Conservation (phyloP, 2,888 invertebrate genomes). For the Drosophila incognita region DNA sequence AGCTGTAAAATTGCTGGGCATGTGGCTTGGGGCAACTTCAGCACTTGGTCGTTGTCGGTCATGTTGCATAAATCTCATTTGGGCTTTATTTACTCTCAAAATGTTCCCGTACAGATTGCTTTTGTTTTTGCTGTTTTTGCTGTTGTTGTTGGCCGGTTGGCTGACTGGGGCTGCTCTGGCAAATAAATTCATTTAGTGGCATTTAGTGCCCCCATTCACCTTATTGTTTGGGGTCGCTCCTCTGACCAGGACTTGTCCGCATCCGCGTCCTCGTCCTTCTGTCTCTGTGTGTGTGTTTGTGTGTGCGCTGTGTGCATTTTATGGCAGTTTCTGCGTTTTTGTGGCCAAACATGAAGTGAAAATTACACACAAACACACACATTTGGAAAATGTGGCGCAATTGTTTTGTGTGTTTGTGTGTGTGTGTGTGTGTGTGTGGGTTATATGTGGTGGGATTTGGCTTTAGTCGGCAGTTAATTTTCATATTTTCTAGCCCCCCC, state of each 20-base stretch:
- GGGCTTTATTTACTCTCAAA: constrained; percentile 82
- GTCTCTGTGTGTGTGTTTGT: neutral
- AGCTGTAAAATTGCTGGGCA: constrained; percentile 1
- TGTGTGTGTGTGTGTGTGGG: constrained; percentile 11
- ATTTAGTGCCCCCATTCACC: constrained; percentile 81
- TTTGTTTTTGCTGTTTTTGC: constrained; percentile 35
- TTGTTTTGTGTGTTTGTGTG: constrained; percentile 61
- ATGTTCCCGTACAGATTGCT: constrained; percentile 69
- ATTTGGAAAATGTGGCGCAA: constrained; percentile 69
- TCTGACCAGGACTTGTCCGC: constrained; percentile 39
- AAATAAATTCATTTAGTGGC: constrained; percentile 83
- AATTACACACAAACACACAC: constrained; percentile 62
- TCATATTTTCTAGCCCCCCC: constrained; percentile 75
- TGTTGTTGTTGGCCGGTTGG: neutral
- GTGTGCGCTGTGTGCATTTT: constrained; percentile 73
- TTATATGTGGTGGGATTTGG: constrained; percentile 70
- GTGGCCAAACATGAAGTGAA: constrained; percentile 81
- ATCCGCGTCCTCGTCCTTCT: neutral
- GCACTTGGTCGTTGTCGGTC: constrained; percentile 79
- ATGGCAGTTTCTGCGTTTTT: constrained; percentile 80
- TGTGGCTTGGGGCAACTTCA: constrained; percentile 71
- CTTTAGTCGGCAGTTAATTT: constrained; percentile 82
- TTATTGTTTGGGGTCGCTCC: constrained; percentile 73
- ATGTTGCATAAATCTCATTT: constrained; percentile 83
- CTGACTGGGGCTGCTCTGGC: constrained; percentile 44